Percentiles rank a stretch among this genome's conserved stretches.
Evolutionary conservation across 2,797 vertebrate genomes (phyloP).

Genomic region (Naso thynnoides): DNA sequence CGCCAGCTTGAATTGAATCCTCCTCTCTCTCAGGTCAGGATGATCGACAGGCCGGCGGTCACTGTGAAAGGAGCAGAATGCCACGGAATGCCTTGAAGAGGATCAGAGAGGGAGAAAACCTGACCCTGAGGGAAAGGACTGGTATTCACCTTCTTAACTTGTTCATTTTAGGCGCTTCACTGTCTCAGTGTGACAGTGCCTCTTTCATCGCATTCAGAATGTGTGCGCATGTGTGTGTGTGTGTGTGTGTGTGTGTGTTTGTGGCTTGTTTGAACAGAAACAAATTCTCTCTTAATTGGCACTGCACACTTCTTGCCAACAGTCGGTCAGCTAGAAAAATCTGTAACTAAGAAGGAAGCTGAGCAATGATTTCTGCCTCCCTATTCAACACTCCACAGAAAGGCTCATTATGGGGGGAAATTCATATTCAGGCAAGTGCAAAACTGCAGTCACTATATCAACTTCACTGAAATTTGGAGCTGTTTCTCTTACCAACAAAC

Average conservation of each 20-base stretch:
- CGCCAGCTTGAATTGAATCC: conserved; percentile 65
- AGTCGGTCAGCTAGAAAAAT: conserved; percentile 81
- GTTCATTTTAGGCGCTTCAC: conserved; percentile 64
- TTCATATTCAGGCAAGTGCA: conserved; percentile 70
- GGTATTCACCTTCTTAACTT: conserved; percentile 67
- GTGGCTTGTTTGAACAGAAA: conserved; percentile 69
- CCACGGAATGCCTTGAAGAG: conserved; percentile 66
- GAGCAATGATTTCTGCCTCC: conserved; percentile 73
- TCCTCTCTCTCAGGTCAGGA: conserved; percentile 69
- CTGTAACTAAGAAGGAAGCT: conserved; percentile 74
- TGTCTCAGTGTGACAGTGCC: conserved; percentile 69
- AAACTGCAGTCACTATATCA: conserved; percentile 28
- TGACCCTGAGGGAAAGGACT: conserved; percentile 27
- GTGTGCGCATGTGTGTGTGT: conserved; percentile 48
- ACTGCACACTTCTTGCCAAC: conserved; percentile 76
- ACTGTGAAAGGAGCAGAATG: conserved; percentile 68
- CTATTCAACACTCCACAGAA: conserved; percentile 69
- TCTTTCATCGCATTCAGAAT: conserved; percentile 76
- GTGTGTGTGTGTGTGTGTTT: conserved; percentile 28
- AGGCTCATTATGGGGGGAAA: conserved; percentile 72
- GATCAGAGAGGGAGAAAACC: conserved; percentile 45
- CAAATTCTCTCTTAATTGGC: conserved; percentile 81
- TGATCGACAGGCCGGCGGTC: conserved; percentile 65
- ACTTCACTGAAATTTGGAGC: conserved; percentile 19
- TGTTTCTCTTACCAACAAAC: neutral